Evolutionary conservation across 2,888 invertebrate genomes (phyloP), one percentile per base, ranked within the genome.

Genomic region (Coronaproctus castanopsis): DNA sequence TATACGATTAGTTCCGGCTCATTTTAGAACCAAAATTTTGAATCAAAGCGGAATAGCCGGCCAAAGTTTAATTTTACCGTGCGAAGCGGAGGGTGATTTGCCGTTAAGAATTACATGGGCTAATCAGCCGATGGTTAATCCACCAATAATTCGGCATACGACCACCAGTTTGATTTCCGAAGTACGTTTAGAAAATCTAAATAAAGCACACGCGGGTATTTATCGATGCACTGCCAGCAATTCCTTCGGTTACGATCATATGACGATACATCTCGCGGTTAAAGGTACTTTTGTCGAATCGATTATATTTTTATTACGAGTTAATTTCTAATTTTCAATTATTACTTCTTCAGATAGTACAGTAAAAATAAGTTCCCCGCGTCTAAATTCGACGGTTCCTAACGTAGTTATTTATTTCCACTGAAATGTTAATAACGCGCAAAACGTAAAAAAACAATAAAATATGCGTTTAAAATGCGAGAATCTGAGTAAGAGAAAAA

Each of bases 191-290:
- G 63, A 65, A 21, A 64, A 65, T 14, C 62, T 69, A n/a, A 64
- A 65, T 3, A 63, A 68, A 5, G 59, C 64, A 21, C 69, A 70
- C 57, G 68, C 68, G 3, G 70, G 70, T 8, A 63, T 70, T 36
- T 75, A 74, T 66, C 72, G 71, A 21, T 76, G 76, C 65, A 70
- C 68, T 56, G 75, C 75, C 8, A 71, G 71, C 61, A 76, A 76
- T 65, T 70, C 71, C 49, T 76, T 71, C 65, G 77, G 76, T 3
- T 70, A 73, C 60, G 76, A 74, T 62, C 70, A 71, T 24, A 69
- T 74, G 66, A 70, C 70, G 52, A 71, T 75, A 60, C 69, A 73
- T 62, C 69, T 77, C 23, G 67, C 71, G n/a, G 73, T 76, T 23
- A 71, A 74, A 69, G 76, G 76, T 76, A 61, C 62, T 49, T 1